Evolutionary conservation across 2,113 vertebrate genomes (phyloP).

Genomic region (Platichthys flesus): DNA sequence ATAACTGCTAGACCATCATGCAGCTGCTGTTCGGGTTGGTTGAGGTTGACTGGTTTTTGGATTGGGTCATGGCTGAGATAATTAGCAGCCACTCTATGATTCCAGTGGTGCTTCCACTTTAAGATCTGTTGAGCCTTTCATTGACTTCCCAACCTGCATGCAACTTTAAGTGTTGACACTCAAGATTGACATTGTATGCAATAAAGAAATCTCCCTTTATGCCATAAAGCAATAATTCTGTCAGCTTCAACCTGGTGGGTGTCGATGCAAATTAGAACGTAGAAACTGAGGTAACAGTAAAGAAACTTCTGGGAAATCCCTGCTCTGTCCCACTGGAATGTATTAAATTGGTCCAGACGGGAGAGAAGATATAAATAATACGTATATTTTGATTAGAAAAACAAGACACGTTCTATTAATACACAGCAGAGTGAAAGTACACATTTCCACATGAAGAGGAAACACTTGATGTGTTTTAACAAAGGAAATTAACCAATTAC

Average conservation of each 20-base stretch:
- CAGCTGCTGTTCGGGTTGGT: not conserved
- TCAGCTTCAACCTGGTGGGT: not conserved
- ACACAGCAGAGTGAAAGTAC: not conserved
- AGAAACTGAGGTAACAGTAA: not conserved
- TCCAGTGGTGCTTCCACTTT: not conserved
- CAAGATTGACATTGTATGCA: not conserved
- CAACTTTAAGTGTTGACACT: not conserved
- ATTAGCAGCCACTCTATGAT: not conserved
- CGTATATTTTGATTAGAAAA: not conserved
- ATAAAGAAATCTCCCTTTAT: not conserved
- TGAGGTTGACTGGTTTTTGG: constrained; percentile 5
- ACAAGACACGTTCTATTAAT: not conserved
- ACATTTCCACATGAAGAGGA: not conserved
- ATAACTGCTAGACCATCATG: constrained; percentile 3
- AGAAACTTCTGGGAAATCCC: not conserved
- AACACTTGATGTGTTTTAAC: not conserved
- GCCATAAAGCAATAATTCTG: not conserved
- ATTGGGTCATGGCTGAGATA: constrained; percentile 5
- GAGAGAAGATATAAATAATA: not conserved
- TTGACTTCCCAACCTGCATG: not conserved
- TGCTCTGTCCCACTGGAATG: not conserved
- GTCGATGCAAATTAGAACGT: not conserved
- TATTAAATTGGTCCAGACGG: not conserved
- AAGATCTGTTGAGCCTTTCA: not conserved
- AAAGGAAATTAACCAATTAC: not conserved